Evolutionary conservation across 2,113 vertebrate species (phyloP).

Genomic region (Azemiops feae): DNA sequence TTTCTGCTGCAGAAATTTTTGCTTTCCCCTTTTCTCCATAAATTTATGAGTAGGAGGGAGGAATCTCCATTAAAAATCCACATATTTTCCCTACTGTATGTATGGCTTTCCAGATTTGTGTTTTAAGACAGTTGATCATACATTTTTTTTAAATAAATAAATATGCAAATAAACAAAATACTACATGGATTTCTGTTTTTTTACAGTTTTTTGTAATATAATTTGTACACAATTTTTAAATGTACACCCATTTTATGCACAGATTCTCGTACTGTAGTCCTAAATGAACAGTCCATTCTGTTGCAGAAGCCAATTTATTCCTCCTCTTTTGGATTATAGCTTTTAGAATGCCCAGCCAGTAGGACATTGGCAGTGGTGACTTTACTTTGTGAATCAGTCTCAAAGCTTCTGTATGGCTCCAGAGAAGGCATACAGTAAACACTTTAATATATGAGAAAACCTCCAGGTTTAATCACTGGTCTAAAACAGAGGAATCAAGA

Average conservation of each 20-base stretch:
- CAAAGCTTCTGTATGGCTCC: neutral
- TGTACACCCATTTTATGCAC: neutral
- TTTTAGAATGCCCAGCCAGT: neutral
- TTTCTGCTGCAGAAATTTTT: neutral
- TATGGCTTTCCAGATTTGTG: neutral
- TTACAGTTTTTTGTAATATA: neutral
- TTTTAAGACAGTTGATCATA: neutral
- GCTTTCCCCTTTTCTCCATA: neutral
- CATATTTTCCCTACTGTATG: neutral
- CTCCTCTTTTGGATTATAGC: neutral
- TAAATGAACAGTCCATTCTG: neutral
- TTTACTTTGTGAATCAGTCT: neutral
- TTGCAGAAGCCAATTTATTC: neutral
- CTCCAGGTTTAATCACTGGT: neutral
- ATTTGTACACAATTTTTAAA: neutral
- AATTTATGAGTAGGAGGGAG: neutral
- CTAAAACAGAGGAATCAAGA: neutral
- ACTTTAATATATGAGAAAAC: neutral
- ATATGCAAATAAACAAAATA: neutral
- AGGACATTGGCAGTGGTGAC: neutral
- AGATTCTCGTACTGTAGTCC: neutral
- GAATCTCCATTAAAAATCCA: neutral
- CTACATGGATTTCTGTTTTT: neutral
- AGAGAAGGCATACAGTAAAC: neutral
- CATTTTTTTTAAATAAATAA: neutral